These are phyloP conservation scores for Halichondria panicea DNA, from an alignment of 37 sponge, comb jelly and placozoan genomes.

Conservation along the genomic window DNA sequence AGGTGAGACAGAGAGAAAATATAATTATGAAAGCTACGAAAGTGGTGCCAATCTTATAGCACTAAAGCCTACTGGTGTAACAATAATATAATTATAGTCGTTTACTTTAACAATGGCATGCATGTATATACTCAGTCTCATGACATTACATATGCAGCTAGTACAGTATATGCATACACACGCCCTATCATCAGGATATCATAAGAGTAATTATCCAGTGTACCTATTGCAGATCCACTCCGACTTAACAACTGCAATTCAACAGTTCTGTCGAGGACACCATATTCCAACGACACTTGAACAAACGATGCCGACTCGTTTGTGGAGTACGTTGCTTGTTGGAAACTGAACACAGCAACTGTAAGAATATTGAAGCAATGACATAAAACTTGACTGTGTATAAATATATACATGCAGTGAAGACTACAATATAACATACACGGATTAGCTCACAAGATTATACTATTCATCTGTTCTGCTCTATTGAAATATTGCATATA, in stretches of 20 bases:
- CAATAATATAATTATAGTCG: not conserved
- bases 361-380: not conserved
- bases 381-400: not conserved
- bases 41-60: not conserved
- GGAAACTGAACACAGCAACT: constrained; percentile 23
- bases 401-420: not conserved
- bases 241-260: not conserved
- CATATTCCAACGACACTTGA: not conserved
- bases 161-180: not conserved
- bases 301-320: not conserved
- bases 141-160: not conserved
- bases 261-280: not conserved
- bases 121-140: not conserved
- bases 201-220: not conserved
- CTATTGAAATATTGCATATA: not conserved
- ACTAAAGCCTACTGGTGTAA: not conserved
- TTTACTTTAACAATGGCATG: not conserved
- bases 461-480: not conserved
- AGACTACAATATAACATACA: not conserved
- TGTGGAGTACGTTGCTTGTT: not conserved
- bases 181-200: not conserved
- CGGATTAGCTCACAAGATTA: not conserved
- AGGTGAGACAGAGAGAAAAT: not conserved
- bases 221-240: constrained; percentile 12
- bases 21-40: not conserved